Conservation (phyloP, 2,888 invertebrate genomes). For the Molorchus minor region DNA sequence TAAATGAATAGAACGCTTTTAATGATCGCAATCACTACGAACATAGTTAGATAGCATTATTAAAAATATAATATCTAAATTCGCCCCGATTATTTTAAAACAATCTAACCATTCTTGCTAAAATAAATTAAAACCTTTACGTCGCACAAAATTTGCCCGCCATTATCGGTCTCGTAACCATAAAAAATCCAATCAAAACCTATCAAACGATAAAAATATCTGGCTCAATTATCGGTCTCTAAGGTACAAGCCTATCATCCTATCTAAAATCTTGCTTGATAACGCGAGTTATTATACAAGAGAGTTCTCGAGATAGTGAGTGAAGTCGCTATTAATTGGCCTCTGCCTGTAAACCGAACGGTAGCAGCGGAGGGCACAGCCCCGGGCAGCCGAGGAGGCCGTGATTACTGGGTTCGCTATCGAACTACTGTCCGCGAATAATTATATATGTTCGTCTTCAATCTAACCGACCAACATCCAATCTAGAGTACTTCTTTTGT, state of each 20-base stretch:
- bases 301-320: constrained; percentile 15
- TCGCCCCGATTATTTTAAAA: too few species aligned
- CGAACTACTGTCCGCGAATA: constrained; percentile 60
- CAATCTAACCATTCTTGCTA: too few species aligned
- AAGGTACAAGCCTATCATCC: constrained; percentile 12
- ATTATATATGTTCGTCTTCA: constrained; percentile 57
- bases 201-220: constrained; percentile 14
- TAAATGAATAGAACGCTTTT: too few species aligned
- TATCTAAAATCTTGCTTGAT: constrained; percentile 16
- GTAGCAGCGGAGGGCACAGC: constrained; percentile 54
- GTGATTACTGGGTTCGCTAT: constrained; percentile 58
- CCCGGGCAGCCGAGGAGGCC: constrained; percentile 51
- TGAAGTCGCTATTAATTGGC: constrained; percentile 49
- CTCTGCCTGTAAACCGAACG: constrained; percentile 52
- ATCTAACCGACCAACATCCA: constrained; percentile 51
- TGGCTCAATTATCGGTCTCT: constrained; percentile 12
- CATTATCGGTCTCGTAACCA: not conserved
- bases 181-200: constrained; percentile 8
- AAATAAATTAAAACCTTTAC: too few species aligned
- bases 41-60: too few species aligned
- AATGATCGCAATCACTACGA: too few species aligned
- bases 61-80: too few species aligned
- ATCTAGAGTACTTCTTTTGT: constrained; percentile 36
- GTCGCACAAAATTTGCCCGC: not conserved
- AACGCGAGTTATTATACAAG: constrained; percentile 16